Base-by-base conservation (phyloP, 2,888 invertebrate species). In the Pseudococcus viburni region DNA sequence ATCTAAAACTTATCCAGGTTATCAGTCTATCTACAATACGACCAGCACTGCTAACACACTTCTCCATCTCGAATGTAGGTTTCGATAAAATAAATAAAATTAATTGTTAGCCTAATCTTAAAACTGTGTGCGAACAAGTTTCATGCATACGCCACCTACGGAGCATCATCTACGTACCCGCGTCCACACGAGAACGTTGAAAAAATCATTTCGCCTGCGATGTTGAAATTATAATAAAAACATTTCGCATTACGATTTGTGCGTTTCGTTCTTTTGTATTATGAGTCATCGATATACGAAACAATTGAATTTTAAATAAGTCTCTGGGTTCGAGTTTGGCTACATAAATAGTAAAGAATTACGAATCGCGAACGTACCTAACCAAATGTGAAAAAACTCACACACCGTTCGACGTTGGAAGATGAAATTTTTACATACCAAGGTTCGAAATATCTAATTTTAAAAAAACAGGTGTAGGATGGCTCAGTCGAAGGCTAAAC, bases 11-110 rank as follows among this genome's bases (percentile, higher is more conserved):
- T 73, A 73, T 33, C 73, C 73, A 73, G 73, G 73, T 73, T 73
- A 73, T 73, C 73, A 33, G 73, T 73, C 73, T 64, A 64, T 64
- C 22, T 64, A 22, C 12, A 22, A 9, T 42, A 42, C 42, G 42
- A 17, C 73, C 4, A 26, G 33, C 15, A 73, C 73, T 73, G 73
- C 73, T 73, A 73, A 73, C 73, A 73, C 33, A 73, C 73, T 73
- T 73, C 33, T 73, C 15, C 22, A 33, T 73, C 26, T 42, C 33
- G 73, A 73, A 73, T 73, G 73, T 73, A 73, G 73, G 73, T 73
- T 73, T 73, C 73, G 73, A 73, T 73, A 73, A 73, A 33, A 73
- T 73, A 73, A 73, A 73, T 73, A 73, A 33, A 73, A 73, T 33
- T 73, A 73, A 73, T 73, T 73, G 73, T 73, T 33, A 73, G 73